Conservation (phyloP, 2,888 invertebrate species). For the Dysmachus trigonus region DNA sequence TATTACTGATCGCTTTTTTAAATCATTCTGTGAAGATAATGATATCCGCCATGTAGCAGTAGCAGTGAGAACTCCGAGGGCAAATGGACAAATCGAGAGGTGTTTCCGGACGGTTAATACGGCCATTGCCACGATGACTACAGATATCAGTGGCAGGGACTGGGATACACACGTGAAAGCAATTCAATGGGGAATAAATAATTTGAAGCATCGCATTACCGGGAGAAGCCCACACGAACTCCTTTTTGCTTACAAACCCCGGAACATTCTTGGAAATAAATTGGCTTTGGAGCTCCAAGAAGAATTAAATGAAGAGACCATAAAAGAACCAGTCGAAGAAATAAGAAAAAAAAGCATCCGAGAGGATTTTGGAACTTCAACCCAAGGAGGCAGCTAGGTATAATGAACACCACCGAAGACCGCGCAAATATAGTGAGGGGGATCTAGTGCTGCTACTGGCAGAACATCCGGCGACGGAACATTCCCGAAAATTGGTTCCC, state of each 20-base stretch:
- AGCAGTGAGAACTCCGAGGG: slow-evolving; percentile 51
- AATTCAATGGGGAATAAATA: not conserved
- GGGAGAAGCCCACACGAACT: not conserved
- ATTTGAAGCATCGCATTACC: not conserved
- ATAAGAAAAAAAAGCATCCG: not conserved
- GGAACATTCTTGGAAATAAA: not conserved
- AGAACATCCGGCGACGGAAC: not conserved
- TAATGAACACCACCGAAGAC: not conserved
- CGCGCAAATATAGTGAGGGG: not conserved
- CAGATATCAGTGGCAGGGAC: not conserved
- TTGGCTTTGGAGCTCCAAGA: not conserved
- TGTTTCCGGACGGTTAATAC: not conserved
- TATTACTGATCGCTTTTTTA: slow-evolving; percentile 50
- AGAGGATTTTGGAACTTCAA: not conserved
- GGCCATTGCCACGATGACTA: not conserved
- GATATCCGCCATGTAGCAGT: slow-evolving; percentile 50
- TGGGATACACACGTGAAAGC: not conserved
- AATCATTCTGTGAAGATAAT: slow-evolving; percentile 26
- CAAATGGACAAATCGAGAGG: slow-evolving; percentile 53
- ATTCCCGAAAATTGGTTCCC: not conserved
- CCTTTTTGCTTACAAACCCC: not conserved
- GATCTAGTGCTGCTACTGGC: slow-evolving; percentile 2
- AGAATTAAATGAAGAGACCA: not conserved
- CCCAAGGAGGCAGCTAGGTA: not conserved
- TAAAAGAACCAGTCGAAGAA: not conserved